Percentiles rank a stretch among this genome's conserved stretches.
Evolutionary conservation across 2,113 vertebrate genomes (phyloP).

Genomic region (Oostethus manadensis): DNA sequence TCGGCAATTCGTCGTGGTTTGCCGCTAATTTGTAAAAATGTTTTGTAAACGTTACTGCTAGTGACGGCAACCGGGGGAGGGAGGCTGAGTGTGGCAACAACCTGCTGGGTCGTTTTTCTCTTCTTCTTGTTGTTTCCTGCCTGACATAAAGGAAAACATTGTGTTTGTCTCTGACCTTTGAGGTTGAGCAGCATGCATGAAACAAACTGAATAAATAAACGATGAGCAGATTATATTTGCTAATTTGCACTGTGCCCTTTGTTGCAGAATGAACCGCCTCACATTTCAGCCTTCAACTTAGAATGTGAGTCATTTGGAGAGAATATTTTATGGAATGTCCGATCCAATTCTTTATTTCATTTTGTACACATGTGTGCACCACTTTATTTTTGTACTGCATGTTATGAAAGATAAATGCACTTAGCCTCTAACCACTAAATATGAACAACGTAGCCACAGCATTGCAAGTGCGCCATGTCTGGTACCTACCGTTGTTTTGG

Average conservation of each 20-base stretch:
- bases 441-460: too few relatives aligned
- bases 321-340: not conserved
- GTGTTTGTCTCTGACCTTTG: slow-evolving; percentile 47
- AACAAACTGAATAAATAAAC: slow-evolving; percentile 55
- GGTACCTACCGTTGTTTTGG: too few relatives aligned
- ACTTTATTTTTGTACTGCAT: too few relatives aligned
- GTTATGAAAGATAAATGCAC: too few relatives aligned
- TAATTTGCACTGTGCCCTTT: slow-evolving; percentile 43
- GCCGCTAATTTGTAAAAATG: not conserved
- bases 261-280: slow-evolving; percentile 16
- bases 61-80: not conserved
- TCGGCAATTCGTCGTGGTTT: not conserved
- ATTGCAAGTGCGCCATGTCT: too few relatives aligned
- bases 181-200: slow-evolving; percentile 32
- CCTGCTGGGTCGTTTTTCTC: not conserved
- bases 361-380: too few relatives aligned
- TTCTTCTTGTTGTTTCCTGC: slow-evolving; percentile 14
- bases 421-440: too few relatives aligned
- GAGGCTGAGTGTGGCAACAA: not conserved
- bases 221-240: slow-evolving; percentile 49
- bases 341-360: not conserved
- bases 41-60: not conserved
- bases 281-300: slow-evolving; percentile 13
- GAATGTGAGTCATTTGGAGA: not conserved
- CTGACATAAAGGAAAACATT: slow-evolving; percentile 23